phyloP scores from a whole-genome alignment of 23 tunicate species.

The Oikopleura albicans region DNA sequence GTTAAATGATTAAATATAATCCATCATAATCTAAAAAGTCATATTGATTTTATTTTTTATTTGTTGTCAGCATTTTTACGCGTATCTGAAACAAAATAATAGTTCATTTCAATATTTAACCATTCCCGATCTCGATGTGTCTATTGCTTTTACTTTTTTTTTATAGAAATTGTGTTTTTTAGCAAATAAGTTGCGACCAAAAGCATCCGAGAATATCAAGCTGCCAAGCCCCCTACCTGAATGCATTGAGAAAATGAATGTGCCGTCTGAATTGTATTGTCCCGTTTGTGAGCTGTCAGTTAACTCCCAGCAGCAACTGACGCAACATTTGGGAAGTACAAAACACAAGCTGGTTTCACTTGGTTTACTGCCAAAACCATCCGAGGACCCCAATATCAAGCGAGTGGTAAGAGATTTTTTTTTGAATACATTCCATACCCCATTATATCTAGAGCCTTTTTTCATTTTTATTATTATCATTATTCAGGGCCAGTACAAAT shows the following conservation, averaged over 20 bases:
- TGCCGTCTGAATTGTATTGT: neutral
- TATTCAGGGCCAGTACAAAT: constrained; percentile 11
- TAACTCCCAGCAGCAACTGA: constrained; percentile 11
- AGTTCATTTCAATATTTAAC: too few species aligned
- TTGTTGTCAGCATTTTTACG: too few species aligned
- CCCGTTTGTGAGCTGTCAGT: neutral
- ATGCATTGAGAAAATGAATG: constrained; percentile 8
- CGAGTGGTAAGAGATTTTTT: constrained; percentile 15
- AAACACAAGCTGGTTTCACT: constrained; percentile 14
- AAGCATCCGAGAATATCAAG: neutral
- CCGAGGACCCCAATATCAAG: neutral
- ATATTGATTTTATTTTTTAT: too few species aligned
- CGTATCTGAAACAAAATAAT: too few species aligned
- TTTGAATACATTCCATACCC: too few species aligned
- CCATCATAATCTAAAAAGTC: too few species aligned
- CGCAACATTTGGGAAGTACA: neutral
- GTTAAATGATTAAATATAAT: too few species aligned
- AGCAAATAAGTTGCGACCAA: neutral
- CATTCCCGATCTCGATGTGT: too few species aligned
- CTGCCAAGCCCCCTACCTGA: constrained; percentile 6
- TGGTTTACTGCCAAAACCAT: neutral
- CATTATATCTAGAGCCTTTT: too few species aligned
- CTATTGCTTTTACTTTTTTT: too few species aligned
- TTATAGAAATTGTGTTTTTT: too few species aligned
- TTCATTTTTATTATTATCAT: too few species aligned